Base-by-base conservation (phyloP, 2,888 invertebrate genomes). In the Coleophora flavipennella region DNA sequence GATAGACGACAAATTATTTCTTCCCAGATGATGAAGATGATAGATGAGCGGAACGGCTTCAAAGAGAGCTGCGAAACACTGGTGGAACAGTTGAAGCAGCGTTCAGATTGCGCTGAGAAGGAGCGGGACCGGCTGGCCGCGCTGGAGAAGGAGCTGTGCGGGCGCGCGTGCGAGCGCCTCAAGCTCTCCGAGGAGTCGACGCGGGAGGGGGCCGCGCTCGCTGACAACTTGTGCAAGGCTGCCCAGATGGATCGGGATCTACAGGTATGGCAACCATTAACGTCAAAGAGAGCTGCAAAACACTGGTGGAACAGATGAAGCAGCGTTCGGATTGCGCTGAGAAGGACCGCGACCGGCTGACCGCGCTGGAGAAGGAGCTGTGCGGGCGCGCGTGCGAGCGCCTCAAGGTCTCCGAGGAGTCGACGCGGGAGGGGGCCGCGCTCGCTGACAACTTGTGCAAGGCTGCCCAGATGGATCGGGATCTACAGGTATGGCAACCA, bases 181-280 rank as follows among this genome's bases (percentile, higher is more conserved):
- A 51, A 43, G 7, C 44, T 71, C 6, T 60, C 56, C 37, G 70
- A 77, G 44, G 67, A 72, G 38, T 48, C 54, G 3, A 57, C 67
- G 1, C 53, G 46, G 9, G 49, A 49, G 2, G 76, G 76, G 13
- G 51, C 67, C 0, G 31, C 44, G 0, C 52, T 77, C 1, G 61
- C 67, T 1, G 71, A 74, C 8, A 53, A 63, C 10, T 65, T 73
- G 32, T 72, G 72, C 51, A 64, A 54, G 32, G 49, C 46, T 1
- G 42, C 66, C 8, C 80, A 78, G 46, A 46, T 68, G 3, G 78
- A 77, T 8, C 63, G 78, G 44, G 77, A 81, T 33, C 55, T 72
- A 14, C 63, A 68, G 58, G 81, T 78, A 42, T 14, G 10, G 20
- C 9, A 11, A 20, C 3, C 3, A 20, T 20, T 3, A 4, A 20